These are phyloP conservation scores for Matsumurasca onukii DNA, from an alignment of 1,140 invertebrate genomes.

Conservation along the genomic window DNA sequence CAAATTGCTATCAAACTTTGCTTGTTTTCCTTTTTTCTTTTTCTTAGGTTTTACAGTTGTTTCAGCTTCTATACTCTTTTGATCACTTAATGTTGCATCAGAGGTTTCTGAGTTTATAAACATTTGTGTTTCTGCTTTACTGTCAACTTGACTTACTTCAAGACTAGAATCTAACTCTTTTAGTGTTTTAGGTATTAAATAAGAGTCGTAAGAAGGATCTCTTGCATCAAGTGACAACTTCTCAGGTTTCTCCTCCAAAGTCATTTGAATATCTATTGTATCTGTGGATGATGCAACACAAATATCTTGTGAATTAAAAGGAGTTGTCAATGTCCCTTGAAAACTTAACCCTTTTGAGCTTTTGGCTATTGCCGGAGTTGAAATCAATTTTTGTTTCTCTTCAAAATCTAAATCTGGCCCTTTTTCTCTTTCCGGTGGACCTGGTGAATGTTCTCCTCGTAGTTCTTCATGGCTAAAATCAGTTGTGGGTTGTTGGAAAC, in stretches of 20 bases:
- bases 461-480: conserved; percentile 11
- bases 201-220: neutral
- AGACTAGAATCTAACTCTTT: neutral
- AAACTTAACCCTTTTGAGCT: neutral
- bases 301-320: neutral
- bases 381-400: neutral
- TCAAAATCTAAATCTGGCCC: neutral
- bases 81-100: neutral
- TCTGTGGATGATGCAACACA: neutral
- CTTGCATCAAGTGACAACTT: neutral
- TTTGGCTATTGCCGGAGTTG: neutral
- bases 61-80: neutral
- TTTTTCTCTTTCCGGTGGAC: conserved; percentile 4
- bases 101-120: conserved; percentile 8
- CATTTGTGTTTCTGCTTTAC: neutral
- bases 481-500: neutral
- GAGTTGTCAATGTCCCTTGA: conserved; percentile 9
- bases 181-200: neutral
- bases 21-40: neutral
- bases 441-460: conserved; percentile 25
- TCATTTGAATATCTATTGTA: conserved; percentile 8
- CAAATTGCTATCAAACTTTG: neutral
- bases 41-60: neutral
- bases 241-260: neutral
- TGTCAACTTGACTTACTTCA: neutral